Percentiles rank a stretch among this genome's conserved stretches.
phyloP scores from a whole-genome alignment of 2,113 vertebrate species.

The Microcebus jonahi region DNA sequence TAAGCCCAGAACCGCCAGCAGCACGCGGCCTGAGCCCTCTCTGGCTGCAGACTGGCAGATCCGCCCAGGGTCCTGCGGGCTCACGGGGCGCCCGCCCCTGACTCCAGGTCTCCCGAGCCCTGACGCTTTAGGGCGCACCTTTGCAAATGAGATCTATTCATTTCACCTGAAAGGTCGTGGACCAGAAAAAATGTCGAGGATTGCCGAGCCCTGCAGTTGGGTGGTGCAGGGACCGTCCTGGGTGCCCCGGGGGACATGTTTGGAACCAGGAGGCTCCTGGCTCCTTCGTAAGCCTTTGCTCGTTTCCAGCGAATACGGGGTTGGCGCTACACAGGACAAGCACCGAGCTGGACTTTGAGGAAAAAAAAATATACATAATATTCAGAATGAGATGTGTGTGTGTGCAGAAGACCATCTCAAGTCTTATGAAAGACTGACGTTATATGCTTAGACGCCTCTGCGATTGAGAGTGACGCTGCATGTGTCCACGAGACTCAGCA shows the following conservation, averaged over 20 bases:
- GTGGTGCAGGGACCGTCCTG: neutral
- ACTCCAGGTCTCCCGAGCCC: neutral
- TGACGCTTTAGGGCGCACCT: accelerated
- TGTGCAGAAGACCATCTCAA: neutral
- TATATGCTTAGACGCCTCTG: neutral
- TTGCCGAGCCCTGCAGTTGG: too few species aligned
- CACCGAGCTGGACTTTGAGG: neutral
- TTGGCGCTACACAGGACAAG: neutral
- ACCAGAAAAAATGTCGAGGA: neutral
- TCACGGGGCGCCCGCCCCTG: accelerated
- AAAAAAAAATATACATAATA: accelerated
- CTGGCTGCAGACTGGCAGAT: too few species aligned
- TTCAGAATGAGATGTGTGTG: neutral
- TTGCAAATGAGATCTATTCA: accelerated
- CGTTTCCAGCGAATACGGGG: neutral
- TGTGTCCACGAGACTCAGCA: accelerated
- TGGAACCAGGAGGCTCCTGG: neutral
- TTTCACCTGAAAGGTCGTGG: too few species aligned
- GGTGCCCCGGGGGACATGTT: accelerated
- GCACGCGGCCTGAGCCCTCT: too few species aligned
- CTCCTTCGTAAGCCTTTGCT: accelerated
- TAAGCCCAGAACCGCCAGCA: too few species aligned
- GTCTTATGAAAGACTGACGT: neutral
- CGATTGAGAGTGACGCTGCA: neutral
- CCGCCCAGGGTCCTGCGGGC: too few species aligned